Evolutionary conservation across 2,888 invertebrate genomes (phyloP).

Genomic region (Acrobasis suavella): DNA sequence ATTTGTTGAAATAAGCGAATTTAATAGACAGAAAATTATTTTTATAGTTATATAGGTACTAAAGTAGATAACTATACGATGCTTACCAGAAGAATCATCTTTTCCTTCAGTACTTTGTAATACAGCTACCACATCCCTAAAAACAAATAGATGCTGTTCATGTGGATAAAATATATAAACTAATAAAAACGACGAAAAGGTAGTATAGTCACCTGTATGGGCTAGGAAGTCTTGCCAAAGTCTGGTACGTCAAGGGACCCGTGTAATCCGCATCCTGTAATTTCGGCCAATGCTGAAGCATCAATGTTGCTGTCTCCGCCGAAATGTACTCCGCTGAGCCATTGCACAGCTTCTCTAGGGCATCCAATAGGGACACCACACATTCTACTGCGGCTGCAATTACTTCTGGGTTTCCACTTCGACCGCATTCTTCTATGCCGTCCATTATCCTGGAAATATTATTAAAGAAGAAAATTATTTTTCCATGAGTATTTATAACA

Average conservation of each 20-base stretch:
- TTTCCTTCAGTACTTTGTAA: slow-evolving; percentile 86
- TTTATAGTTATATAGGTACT: neutral
- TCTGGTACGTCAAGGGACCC: slow-evolving; percentile 93
- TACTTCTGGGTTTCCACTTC: slow-evolving; percentile 88
- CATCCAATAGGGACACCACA: slow-evolving; percentile 90
- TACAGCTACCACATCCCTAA: slow-evolving; percentile 86
- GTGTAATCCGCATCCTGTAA: slow-evolving; percentile 90
- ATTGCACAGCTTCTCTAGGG: slow-evolving; percentile 91
- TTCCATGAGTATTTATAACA: too few relatives aligned
- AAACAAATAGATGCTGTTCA: slow-evolving; percentile 35
- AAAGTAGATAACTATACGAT: neutral
- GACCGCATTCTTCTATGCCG: slow-evolving; percentile 95
- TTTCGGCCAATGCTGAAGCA: slow-evolving; percentile 85
- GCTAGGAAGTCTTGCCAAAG: slow-evolving; percentile 90
- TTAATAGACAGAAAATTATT: neutral
- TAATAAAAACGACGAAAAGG: too few relatives aligned
- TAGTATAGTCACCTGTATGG: slow-evolving; percentile 84
- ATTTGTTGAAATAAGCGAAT: neutral
- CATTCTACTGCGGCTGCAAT: slow-evolving; percentile 92
- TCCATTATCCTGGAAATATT: slow-evolving; percentile 88
- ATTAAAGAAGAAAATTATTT: too few relatives aligned
- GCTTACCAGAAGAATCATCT: slow-evolving; percentile 74
- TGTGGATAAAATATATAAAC: too few relatives aligned
- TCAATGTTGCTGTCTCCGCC: slow-evolving; percentile 65
- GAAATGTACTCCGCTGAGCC: slow-evolving; percentile 79